Base-by-base conservation (phyloP, 2,797 vertebrate species). In the Semotilus atromaculatus region DNA sequence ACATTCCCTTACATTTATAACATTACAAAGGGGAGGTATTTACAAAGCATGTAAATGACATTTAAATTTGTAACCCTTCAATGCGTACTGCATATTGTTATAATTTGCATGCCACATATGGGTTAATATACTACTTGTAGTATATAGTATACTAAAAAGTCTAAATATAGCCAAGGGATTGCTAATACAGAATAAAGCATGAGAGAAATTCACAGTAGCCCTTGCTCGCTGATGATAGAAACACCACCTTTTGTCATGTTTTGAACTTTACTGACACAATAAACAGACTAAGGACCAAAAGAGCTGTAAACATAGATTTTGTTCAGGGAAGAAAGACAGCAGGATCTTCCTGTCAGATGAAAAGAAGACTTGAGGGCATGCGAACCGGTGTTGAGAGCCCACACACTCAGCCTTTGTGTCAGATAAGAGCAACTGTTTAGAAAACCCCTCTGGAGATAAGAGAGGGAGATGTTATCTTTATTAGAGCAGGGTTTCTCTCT, bases 271-370 rank as follows among this genome's bases (percentile, higher is more conserved):
- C 40, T 29, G 23, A 40, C n/a, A 43, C 9, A 40, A n/a, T 18
- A n/a, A 78, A 62, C 55, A 19, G 13, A 60, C 48, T 43, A 21
- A 72, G 53, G 23, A 40, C 68, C 29, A 23, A 79, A 71, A 43
- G n/a, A 43, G n/a, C 26, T 45, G 68, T 23, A 45, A 62, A 62
- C 18, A 45, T 7, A 18, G 68, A 82, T 73, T 66, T 45, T 73
- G 80, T 36, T 74, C 23, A 0, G 21, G 1, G 4, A 82, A 64
- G 26, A 62, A 62, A 40, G 19, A 82, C 38, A 21, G 36, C 67
- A 31, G 80, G n/a, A 60, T 43, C 38, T 72, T 72, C 7, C 26
- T 60, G 80, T 60, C 68, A 73, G 53, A 82, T 60, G 53, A 76
- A 60, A 66, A 58, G 79, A 58, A 31, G 36, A 19, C 67, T 58